Evolutionary conservation across 64 coral and sea anemone genomes (phyloP), one percentile per base, ranked within the genome.

Genomic region (Acropora yongei): DNA sequence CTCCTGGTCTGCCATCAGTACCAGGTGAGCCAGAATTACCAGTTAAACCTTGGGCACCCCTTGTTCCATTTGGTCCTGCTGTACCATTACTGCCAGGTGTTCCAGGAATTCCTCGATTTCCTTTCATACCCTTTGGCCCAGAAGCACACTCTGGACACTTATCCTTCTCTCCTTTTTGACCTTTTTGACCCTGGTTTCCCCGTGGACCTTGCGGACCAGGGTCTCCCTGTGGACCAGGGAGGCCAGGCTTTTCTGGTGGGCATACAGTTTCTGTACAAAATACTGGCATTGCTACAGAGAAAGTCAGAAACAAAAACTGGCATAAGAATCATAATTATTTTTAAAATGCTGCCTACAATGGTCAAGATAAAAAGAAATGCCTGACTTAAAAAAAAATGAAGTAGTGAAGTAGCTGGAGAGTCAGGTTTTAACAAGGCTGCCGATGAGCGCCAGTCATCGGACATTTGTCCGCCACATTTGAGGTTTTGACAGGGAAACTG

Each of bases 11-110:
- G 18, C 96, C 96, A 83, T 45, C 18, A 66, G 49, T 44, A 0
- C 95, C 95, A 87, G 79, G 57, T 19, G 61, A 55, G 18, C 96
- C 96, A 61, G 44, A 43, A 5, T 8, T 12, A 13, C 96, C 96
- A 50, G 63, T 49, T 8, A 17, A 81, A 9, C 96, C 96, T 41
- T 40, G 47, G 6, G 82, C 55, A 60, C 96, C 96, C 61, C 17
- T 13, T 3, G 18, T 14, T 8, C 96, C 96, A 63, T 78, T 71
- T 48, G 71, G 49, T 5, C 96, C 96, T 40, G 8, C 1, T 8
- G 58, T 67, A 55, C 96, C 96, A 47, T 8, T 1, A 50, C 14
- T 68, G 82, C 96, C 96, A 74, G 11, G n/a, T 5, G 6, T 16
- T 2, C 96, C 96, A 17, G 63, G 16, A 2, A 5, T 6, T 16